Base-by-base conservation (phyloP, 2,113 vertebrate species). In the Corynorhinus townsendii region DNA sequence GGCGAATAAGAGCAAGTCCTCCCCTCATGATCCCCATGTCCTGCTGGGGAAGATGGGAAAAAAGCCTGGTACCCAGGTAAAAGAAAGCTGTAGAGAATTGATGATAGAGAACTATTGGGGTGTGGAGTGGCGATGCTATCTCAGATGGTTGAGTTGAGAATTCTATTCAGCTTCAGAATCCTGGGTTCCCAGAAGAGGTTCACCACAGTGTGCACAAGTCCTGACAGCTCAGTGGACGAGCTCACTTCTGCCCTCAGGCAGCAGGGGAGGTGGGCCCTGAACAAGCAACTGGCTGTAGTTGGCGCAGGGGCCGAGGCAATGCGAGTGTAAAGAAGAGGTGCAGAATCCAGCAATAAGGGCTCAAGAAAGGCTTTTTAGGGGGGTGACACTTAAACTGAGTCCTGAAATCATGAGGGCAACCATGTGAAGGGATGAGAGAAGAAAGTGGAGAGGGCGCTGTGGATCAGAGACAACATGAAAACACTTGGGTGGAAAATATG, bases 231-330 rank as follows among this genome's bases (percentile, higher is more conserved):
- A n/a, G 52, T 0, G 10, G 43, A 8, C 4, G 4, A 68, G 73
- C 10, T 14, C 24, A 2, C 45, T 20, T 77, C 59, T 38, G 26
- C 43, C 86, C 35, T 62, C 17, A 28, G 20, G 71, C 3, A 0
- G 16, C 35, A 15, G 38, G 30, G 15, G 52, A 66, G 15, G 11
- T 20, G 40, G 59, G 7, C 45, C 52, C 69, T 14, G 38, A 28
- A 9, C 12, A 11, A 30, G 45, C 11, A 28, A 7, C 4, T 0
- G 9, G 33, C 30, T 17, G 15, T 20, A 22, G 0, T 1, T 33
- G 15, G 49, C 4, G 4, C 33, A 64, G 75, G 43, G 30, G 6
- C 28, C 26, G 47, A 89, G 62, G 24, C 28, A 10, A 1, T 3
- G 49, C 16, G 10, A 11, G 1, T 30, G 7, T 20, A 12, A 40